These are phyloP conservation scores for Drosophila limbata DNA, from an alignment of 2,888 invertebrate species.

Conservation along the genomic window DNA sequence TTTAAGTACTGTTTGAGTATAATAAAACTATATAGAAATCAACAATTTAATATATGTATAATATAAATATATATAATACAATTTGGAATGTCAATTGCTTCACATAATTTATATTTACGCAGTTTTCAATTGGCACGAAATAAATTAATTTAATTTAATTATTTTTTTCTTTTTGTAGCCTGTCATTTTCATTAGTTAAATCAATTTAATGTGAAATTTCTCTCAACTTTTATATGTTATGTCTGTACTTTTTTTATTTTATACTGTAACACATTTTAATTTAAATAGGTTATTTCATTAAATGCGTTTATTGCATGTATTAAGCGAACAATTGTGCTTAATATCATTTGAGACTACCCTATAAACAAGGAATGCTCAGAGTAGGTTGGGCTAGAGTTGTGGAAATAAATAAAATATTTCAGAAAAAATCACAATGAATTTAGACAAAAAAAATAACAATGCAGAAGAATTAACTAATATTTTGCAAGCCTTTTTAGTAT, in stretches of 20 bases:
- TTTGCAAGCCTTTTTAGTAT: too few relatives aligned
- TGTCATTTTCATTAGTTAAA: conserved; percentile 64
- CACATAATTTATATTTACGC: conserved; percentile 25
- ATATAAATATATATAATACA: not conserved
- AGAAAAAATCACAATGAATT: too few relatives aligned
- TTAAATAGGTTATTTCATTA: conserved; percentile 75
- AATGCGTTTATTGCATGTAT: conserved; percentile 51
- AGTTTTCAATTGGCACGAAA: conserved; percentile 65
- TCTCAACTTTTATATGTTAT: conserved; percentile 15
- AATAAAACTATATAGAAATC: not conserved
- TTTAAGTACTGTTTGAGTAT: not conserved
- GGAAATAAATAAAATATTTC: not conserved
- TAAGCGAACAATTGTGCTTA: conserved; percentile 40
- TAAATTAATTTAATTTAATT: conserved; percentile 62
- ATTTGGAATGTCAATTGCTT: conserved; percentile 43
- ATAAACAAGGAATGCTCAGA: not conserved
- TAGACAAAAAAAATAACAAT: too few relatives aligned
- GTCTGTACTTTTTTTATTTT: conserved; percentile 13
- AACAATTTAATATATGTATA: not conserved
- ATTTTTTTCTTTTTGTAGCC: conserved; percentile 10
- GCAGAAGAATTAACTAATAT: too few relatives aligned
- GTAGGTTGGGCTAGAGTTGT: not conserved
- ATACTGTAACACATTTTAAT: conserved; percentile 34
- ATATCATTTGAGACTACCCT: conserved; percentile 27
- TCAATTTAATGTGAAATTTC: conserved; percentile 67